Percentiles rank a stretch among this genome's conserved stretches.
Conservation (phyloP, 2,113 vertebrate species). For the Eclectus roratus region DNA sequence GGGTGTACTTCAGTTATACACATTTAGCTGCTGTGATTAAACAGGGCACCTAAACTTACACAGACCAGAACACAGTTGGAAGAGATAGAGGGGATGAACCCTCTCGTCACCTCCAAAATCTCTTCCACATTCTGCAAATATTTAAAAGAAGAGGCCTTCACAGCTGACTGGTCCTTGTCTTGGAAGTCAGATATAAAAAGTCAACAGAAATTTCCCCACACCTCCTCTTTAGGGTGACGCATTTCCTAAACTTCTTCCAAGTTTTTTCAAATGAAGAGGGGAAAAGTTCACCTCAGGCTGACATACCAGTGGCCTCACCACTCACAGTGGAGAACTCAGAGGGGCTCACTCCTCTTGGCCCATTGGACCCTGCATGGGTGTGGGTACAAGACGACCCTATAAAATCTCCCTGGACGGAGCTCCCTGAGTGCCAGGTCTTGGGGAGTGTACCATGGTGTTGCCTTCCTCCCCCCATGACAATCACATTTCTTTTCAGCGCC, state of each 20-base stretch:
- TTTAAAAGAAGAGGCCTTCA: background rate
- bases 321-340: background rate
- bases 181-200: background rate
- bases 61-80: background rate
- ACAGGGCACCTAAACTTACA: background rate
- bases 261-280: conserved; percentile 25
- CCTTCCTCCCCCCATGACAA: conserved; percentile 40
- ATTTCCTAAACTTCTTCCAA: conserved; percentile 38
- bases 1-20: background rate
- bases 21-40: background rate
- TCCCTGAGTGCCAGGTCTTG: background rate
- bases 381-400: background rate
- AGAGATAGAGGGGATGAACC: background rate
- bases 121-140: background rate
- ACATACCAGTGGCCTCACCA: background rate
- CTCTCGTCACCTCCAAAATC: background rate
- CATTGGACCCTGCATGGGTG: fast-evolving
- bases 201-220: background rate
- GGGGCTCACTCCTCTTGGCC: background rate
- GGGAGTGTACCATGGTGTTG: background rate
- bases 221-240: background rate
- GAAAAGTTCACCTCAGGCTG: conserved; percentile 4
- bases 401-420: background rate
- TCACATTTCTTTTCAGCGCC: conserved; percentile 71
- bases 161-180: background rate